Evolutionary conservation across 2,888 invertebrate species (phyloP), one percentile per base, ranked within the genome.

Genomic region (Neelides folsomi): DNA sequence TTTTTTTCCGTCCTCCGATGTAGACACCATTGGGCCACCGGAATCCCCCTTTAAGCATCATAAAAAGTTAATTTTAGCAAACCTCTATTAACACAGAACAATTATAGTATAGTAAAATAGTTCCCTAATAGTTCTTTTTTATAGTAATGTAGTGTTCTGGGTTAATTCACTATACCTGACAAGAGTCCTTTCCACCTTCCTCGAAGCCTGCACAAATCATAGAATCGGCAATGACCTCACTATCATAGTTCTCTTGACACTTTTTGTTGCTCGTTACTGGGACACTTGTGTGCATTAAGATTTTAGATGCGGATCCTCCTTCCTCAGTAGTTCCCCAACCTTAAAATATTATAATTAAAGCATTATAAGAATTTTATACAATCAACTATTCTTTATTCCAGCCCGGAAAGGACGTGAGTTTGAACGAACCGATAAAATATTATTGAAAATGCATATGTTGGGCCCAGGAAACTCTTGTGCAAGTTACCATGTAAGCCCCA

Each of bases 141-240:
- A 15, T 13, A 9, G 9, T 41, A 12, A 13, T n/a, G 15, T 47
- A 13, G 15, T 34, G 20, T n/a, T 19, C 15, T 9, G 12, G 13
- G 15, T 18, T 38, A 41, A 41, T 16, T 2, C 13, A 50, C 19
- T 12, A 10, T 51, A 60, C 63, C 59, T 63, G 63, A 36, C 63
- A 63, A 16, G 58, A 58, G 35, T 63, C 63, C 13, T 52, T 56
- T 27, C 59, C 61, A 4, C 51, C 51, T 13, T 46, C 16, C 10
- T 40, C 27, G 4, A 39, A 12, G 1, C 51, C 51, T 16, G 52
- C 52, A 37, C 52, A 52, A n/a, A 53, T 45, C 53, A 53, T 53
- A 10, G 44, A 38, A 2, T 35, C 20, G 10, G 45, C 49, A 20
- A 53, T 49, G 37, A 46, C 40, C 20, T 44, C 34, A 19, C 15